A percentile compares a stretch with the other conserved stretches of the same genome.
Conservation (phyloP, 2,888 invertebrate species). For the Caenorhabditis sp. region DNA sequence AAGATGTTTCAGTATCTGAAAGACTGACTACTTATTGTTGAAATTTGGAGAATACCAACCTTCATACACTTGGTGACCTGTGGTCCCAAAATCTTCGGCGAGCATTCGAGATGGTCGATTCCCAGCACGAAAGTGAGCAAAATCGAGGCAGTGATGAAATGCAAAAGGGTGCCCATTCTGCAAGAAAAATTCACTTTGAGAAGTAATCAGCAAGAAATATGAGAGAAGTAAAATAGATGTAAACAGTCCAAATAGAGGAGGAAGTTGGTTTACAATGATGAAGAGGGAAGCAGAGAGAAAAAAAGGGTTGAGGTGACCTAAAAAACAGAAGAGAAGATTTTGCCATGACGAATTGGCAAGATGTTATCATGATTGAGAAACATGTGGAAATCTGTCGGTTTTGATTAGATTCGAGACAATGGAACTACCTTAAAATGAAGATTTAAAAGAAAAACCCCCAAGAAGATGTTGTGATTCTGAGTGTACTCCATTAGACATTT, state of each 20-base stretch:
- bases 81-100: slow-evolving; percentile 6
- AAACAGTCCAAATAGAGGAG: neutral
- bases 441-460: neutral
- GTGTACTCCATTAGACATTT: no score
- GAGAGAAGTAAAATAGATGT: neutral
- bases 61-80: slow-evolving; percentile 7
- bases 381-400: no score
- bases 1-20: slow-evolving; percentile 13
- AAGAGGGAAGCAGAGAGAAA: neutral
- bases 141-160: neutral
- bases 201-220: neutral
- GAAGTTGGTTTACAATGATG: neutral
- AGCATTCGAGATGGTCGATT: neutral
- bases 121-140: neutral
- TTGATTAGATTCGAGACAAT: no score
- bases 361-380: neutral
- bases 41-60: neutral
- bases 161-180: neutral
- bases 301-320: neutral
- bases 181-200: neutral
- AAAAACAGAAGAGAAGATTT: neutral
- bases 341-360: slow-evolving; percentile 1
- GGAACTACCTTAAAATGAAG: no score
- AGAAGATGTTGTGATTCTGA: neutral
- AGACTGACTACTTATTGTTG: neutral